phyloP scores from a whole-genome alignment of 2,888 invertebrate species.

The Coenonympha glycerion region DNA sequence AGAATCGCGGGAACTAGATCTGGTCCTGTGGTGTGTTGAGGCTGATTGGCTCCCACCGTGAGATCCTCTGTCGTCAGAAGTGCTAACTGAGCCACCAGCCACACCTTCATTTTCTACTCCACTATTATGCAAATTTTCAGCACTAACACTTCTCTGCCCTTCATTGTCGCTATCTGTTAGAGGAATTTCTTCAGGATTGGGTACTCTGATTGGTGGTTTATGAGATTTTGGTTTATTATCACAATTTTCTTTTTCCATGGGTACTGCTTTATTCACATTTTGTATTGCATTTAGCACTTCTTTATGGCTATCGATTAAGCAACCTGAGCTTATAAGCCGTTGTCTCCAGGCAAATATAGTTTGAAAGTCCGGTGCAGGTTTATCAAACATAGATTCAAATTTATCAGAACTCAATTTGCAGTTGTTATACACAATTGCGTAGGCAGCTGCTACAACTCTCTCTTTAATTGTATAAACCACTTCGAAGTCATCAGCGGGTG shows the following conservation, averaged over 20 bases:
- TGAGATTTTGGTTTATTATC: slow-evolving; percentile 28
- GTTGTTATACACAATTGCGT: slow-evolving; percentile 63
- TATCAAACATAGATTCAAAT: slow-evolving; percentile 59
- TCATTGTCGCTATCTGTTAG: slow-evolving; percentile 57
- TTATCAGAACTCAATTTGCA: slow-evolving; percentile 61
- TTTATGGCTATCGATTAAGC: slow-evolving; percentile 58
- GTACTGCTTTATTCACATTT: slow-evolving; percentile 9
- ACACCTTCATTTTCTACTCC: slow-evolving; percentile 37
- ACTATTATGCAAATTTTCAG: slow-evolving; percentile 52
- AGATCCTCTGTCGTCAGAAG: slow-evolving; percentile 41
- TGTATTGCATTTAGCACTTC: slow-evolving; percentile 30
- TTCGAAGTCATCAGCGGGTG: slow-evolving; percentile 51
- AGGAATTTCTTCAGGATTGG: slow-evolving; percentile 64
- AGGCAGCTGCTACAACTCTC: slow-evolving; percentile 60
- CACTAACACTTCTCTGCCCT: slow-evolving; percentile 49
- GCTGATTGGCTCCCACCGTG: slow-evolving; percentile 43
- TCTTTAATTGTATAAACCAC: slow-evolving; percentile 62
- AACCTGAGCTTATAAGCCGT: slow-evolving; percentile 56
- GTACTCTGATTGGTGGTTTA: slow-evolving; percentile 38
- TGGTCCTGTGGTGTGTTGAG: slow-evolving; percentile 42
- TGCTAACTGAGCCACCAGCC: slow-evolving; percentile 40
- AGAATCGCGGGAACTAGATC: slow-evolving; percentile 58
- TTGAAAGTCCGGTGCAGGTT: slow-evolving; percentile 69
- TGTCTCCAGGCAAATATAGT: slow-evolving; percentile 69
- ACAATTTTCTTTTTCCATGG: slow-evolving; percentile 14